Percentiles rank a stretch among this genome's conserved stretches.
Conservation (phyloP, 2,888 invertebrate species). For the Acanthococcus lagerstroemiae region DNA sequence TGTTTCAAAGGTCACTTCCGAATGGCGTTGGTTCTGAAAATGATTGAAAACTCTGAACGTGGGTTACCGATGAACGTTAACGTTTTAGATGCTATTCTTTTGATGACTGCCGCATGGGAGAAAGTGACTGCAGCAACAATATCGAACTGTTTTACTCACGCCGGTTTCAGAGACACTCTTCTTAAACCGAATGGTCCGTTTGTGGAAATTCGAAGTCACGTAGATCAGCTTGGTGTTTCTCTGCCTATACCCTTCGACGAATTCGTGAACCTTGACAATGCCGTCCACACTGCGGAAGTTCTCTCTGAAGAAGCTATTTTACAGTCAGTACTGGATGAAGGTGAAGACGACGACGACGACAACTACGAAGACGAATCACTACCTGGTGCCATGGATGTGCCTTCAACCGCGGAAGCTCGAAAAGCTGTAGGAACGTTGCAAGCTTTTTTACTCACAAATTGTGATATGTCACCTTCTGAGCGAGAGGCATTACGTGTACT, state of each 20-base stretch:
- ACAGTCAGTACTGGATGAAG: background rate
- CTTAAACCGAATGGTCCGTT: too few relatives aligned
- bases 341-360: background rate
- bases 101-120: background rate
- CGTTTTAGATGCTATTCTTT: background rate
- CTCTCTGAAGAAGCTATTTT: background rate
- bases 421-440: background rate
- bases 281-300: background rate
- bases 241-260: too few relatives aligned
- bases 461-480: background rate
- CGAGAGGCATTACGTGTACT: too few relatives aligned
- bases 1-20: background rate
- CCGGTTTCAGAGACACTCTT: background rate
- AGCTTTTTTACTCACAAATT: background rate
- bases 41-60: background rate
- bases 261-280: too few relatives aligned
- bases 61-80: background rate
- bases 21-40: background rate
- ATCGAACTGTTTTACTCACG: background rate
- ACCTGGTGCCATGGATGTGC: too few relatives aligned
- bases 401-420: background rate
- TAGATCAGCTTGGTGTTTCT: too few relatives aligned
- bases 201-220: too few relatives aligned
- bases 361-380: too few relatives aligned
- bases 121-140: background rate